Base-by-base conservation (phyloP, 2,113 vertebrate species). In the Peucedramus taeniatus region DNA sequence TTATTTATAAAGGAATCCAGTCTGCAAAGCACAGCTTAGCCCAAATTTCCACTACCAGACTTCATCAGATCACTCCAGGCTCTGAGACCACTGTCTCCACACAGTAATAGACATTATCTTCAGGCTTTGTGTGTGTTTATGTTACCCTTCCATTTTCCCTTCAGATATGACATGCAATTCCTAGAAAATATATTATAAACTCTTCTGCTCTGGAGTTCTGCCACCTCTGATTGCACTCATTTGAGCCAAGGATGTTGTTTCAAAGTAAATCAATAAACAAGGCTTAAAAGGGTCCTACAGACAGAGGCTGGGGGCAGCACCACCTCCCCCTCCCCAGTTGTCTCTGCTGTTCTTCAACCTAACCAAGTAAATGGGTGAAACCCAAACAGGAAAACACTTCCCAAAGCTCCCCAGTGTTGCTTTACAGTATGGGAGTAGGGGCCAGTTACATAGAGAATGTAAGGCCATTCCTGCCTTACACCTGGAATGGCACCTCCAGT, bases 81-180 rank as follows among this genome's bases (percentile, higher is more conserved):
- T 53, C 51, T 4, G 5, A 79, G 61, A 53, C 21, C 7, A 5
- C 35, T 64, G 45, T 59, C 82, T 93, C 54, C 88, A 63, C 39
- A 39, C 83, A 64, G 70, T 65, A 87, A 89, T 53, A 86, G 82
- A 39, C 83, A 83, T 83, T 66, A 94, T 74, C 60, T 70, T 26
- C n/a, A 54, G 37, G 71, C 84, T 84, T 77, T 84, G 65, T 86
- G 60, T 54, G 64, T 54, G 61, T 85, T 66, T 77, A 54, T n/a
- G 64, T 72, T 93, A 97, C 85, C 95, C 90, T 83, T 92, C 66
- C 76, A 95, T 96, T 95, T 97, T 95, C 94, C 71, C 86, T 94
- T 95, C 93, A 94, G 86, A 72, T 83, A 83, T 91, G 90, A 94
- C 95, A 97, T 71, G 89, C 76, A 89, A 85, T 95, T 94, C 83